These are phyloP conservation scores for Danio albolineatus DNA, from an alignment of 2,797 vertebrate species.

Conservation along the genomic window DNA sequence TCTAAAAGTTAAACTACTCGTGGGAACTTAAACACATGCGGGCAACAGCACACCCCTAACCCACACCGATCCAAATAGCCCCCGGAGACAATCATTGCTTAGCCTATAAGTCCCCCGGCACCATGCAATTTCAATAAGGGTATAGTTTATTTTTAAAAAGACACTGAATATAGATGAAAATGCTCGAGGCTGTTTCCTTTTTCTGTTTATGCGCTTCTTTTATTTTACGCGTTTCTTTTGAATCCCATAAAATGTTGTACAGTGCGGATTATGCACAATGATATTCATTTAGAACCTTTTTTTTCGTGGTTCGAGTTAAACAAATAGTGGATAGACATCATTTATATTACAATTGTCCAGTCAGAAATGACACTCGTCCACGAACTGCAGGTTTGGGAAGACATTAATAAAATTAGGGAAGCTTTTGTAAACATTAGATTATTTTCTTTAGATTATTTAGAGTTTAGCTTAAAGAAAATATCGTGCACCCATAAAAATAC, in stretches of 20 bases:
- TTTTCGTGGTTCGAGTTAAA: neutral
- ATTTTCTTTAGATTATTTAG: neutral
- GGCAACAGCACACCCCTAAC: constrained; percentile 46
- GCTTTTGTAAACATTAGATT: neutral
- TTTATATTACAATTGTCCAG: constrained; percentile 23
- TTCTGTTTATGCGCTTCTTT: constrained; percentile 56
- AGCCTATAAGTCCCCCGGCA: constrained; percentile 65
- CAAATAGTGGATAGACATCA: neutral
- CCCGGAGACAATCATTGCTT: constrained; percentile 66
- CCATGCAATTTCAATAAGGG: constrained; percentile 65
- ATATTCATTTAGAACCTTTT: neutral
- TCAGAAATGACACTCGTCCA: constrained; percentile 46
- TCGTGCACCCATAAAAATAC: neutral
- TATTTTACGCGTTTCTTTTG: constrained; percentile 15
- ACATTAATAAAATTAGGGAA: too few species aligned
- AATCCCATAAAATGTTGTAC: constrained; percentile 27
- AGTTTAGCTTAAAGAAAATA: neutral
- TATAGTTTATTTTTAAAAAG: constrained; percentile 54
- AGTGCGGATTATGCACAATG: constrained; percentile 6
- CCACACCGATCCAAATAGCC: constrained; percentile 54
- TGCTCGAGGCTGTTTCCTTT: constrained; percentile 80
- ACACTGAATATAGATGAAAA: constrained; percentile 62
- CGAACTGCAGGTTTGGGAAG: neutral
- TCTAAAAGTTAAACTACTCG: constrained; percentile 48
- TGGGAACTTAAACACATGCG: constrained; percentile 62